These are phyloP conservation scores for Perizoma flavofasciatum DNA, from an alignment of 2,888 invertebrate species.

Conservation along the genomic window DNA sequence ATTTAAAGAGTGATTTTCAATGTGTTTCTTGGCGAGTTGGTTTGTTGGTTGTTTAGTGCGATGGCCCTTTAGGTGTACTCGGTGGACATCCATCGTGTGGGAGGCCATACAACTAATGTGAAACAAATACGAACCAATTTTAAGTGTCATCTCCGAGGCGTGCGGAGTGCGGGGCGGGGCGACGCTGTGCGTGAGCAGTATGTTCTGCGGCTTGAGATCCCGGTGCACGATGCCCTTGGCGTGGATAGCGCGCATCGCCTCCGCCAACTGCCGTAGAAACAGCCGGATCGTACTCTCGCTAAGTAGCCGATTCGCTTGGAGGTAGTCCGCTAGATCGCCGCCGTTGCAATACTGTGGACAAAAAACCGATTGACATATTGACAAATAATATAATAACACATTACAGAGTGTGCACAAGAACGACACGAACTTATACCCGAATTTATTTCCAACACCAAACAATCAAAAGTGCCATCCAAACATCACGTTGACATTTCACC, in stretches of 20 bases:
- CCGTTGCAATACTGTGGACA: constrained; percentile 96
- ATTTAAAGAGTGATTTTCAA: too few relatives aligned
- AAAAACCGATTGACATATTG: neutral
- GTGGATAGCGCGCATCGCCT: constrained; percentile 98
- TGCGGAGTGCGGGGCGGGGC: constrained; percentile 85
- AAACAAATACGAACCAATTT: constrained; percentile 89
- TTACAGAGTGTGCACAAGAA: too few relatives aligned
- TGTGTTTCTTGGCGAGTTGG: neutral
- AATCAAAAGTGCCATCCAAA: too few relatives aligned
- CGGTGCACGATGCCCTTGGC: constrained; percentile 99
- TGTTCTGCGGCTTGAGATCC: constrained; percentile 99
- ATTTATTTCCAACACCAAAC: too few relatives aligned
- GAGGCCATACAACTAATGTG: too few relatives aligned
- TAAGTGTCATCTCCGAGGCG: constrained; percentile 93
- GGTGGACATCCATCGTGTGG: too few relatives aligned
- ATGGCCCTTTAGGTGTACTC: too few relatives aligned
- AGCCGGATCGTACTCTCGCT: constrained; percentile 98
- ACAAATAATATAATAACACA: too few relatives aligned
- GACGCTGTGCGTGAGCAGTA: constrained; percentile 94
- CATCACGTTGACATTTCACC: too few relatives aligned
- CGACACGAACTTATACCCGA: too few relatives aligned
- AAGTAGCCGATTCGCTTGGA: constrained; percentile 95
- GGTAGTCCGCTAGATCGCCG: constrained; percentile 98
- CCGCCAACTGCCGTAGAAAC: constrained; percentile 97
- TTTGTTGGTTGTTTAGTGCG: too few relatives aligned